Percentiles rank a stretch among this genome's conserved stretches.
Conservation (phyloP, 2,797 vertebrate genomes). For the Hypotaenidia philippensis region DNA sequence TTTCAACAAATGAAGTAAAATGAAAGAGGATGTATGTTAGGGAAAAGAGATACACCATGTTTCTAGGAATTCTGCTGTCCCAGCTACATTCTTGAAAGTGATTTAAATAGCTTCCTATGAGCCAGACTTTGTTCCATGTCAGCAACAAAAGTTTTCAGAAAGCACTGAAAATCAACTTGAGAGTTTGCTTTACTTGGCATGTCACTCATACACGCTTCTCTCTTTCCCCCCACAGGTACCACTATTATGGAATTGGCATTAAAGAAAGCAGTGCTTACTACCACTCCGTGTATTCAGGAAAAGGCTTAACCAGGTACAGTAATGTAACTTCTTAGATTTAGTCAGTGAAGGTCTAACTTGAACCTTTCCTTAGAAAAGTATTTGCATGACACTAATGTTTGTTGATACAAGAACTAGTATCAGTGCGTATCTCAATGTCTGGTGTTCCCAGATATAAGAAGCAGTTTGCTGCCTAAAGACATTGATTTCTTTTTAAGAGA, state of each 20-base stretch:
- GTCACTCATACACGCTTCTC: not conserved
- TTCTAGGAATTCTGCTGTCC: not conserved
- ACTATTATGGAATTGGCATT: constrained; percentile 98
- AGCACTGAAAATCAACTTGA: not conserved
- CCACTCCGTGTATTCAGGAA: constrained; percentile 98
- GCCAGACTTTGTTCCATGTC: not conserved
- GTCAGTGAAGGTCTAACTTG: not conserved
- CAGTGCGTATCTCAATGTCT: not conserved
- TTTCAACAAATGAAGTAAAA: not conserved
- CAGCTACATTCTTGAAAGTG: not conserved
- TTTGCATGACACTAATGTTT: not conserved
- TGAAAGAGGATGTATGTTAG: not conserved
- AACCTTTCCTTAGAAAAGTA: not conserved
- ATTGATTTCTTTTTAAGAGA: not conserved
- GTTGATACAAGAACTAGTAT: not conserved
- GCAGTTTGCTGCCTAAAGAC: not conserved
- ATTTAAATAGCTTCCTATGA: not conserved
- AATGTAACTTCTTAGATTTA: not conserved
- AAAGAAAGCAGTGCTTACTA: constrained; percentile 99
- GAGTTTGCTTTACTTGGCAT: not conserved
- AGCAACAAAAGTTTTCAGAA: not conserved
- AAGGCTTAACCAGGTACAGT: constrained; percentile 94
- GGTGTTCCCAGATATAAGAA: not conserved
- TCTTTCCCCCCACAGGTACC: constrained; percentile 84
- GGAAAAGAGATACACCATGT: not conserved